Evolutionary conservation across 2,888 invertebrate genomes (phyloP), one percentile per base, ranked within the genome.

Genomic region (Autographa gamma): DNA sequence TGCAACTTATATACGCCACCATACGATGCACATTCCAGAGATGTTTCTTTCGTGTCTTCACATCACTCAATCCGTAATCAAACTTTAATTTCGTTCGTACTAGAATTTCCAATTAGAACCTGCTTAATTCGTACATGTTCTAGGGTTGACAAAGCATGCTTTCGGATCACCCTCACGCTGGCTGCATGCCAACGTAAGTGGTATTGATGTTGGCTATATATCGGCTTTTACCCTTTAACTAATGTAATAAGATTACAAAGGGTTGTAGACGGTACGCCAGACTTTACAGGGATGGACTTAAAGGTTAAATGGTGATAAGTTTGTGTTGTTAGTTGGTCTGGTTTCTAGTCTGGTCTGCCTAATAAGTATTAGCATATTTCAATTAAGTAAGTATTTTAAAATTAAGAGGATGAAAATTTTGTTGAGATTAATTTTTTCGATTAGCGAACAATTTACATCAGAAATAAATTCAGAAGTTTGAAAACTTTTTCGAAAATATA

Each of bases 181-280:
- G 76, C 76, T 75, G 71, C 82, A 85, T 87, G 85, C 86, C 86
- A 78, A 82, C 85, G 84, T 86, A 85, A 86, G 74, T 87, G 86
- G 87, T 89, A 91, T 91, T 86, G 90, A 90, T 91, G 91, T 86
- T 80, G 88, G 89, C 90, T 91, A 88, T 91, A 92, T 83, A 91
- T 91, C 90, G 91, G 88, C 87, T 88, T 92, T 89, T 91, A 93
- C 93, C 93, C 93, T 93, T 92, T 93, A 91, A 92, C 93, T 92
- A 93, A 92, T 91, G 91, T 92, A 93, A 93, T 94, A 93, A 93
- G 92, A 93, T 93, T 93, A 93, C 92, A 93, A 93, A 93, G 93
- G 93, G 93, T 86, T 90, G 88, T 85, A 90, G 88, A 85, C 86
- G 74, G 84, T 80, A 84, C 73, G 84, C 83, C 87, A 89, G 87